Base-by-base conservation (phyloP, 2,797 vertebrate species). In the Sus cebifrons region DNA sequence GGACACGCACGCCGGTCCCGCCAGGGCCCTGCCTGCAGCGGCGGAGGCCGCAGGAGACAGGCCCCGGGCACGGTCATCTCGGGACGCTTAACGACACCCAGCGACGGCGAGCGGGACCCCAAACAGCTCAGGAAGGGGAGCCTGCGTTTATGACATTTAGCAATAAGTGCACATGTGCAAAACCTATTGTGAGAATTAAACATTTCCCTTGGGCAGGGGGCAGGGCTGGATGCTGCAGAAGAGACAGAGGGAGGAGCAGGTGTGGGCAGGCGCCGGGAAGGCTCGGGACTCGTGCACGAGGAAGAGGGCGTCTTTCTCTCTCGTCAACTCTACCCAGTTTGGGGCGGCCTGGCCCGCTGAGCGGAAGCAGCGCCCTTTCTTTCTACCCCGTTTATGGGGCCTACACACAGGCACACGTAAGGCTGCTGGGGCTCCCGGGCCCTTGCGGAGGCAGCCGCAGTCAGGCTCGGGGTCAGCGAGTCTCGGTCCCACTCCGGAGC, bases 51-150 rank as follows among this genome's bases (percentile, higher is more conserved):
- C 60, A 36, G 85, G 95, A 91, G 60, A 94, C 9, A 93, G 96
- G 95, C 97, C 96, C 78, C 78, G 96, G 36, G 97, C 97, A 96
- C 96, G 91, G 98, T 96, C 98, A 95, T 88, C 96, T 93, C 93
- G 96, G 78, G 89, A 95, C 91, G 96, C 95, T 95, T 92, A 96
- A 83, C 91, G 91, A 65, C 68, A n/a, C 94, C 94, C 95, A 95
- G 73, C 52, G 54, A n/a, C 54, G 44, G 13, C 0, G 5, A 93
- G 11, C 0, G 10, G 89, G 96, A 92, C 89, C 94, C 67, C 60
- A 40, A 3, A 29, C 32, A 17, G 73, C 23, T 13, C 3, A 18
- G 49, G 75, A 40, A 62, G 62, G 52, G 29, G 70, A 21, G 64
- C 18, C 15, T 3, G 60, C 40, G 25, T 64, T 54, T 21, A 23